phyloP scores from a whole-genome alignment of 2,888 invertebrate species.

The Amphimallon solstitiale region DNA sequence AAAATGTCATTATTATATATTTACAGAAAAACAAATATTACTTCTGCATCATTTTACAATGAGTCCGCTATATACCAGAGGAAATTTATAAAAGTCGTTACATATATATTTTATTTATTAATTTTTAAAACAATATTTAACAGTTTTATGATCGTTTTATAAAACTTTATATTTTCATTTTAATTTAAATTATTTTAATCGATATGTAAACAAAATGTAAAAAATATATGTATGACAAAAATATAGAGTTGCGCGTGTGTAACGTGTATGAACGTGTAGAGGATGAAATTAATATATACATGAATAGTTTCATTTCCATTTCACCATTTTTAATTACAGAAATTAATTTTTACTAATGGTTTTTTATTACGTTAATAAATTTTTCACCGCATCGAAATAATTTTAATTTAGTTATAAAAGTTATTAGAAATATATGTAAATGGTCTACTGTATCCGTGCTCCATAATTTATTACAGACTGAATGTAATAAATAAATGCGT shows the following conservation, averaged over 20 bases:
- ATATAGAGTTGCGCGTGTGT: not conserved
- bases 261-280: not conserved
- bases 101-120: too few species aligned
- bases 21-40: too few species aligned
- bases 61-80: constrained; percentile 1
- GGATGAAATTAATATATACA: constrained; percentile 28
- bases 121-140: too few species aligned
- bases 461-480: constrained; percentile 38
- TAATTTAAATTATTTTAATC: constrained; percentile 30
- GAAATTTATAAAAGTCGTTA: too few species aligned
- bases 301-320: constrained; percentile 33
- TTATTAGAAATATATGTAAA: constrained; percentile 41
- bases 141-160: constrained; percentile 8
- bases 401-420: constrained; percentile 41
- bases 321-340: constrained; percentile 33
- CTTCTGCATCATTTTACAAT: not conserved
- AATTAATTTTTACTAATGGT: constrained; percentile 40
- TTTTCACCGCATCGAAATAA: constrained; percentile 36
- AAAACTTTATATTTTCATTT: constrained; percentile 19
- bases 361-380: constrained; percentile 39
- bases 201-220: constrained; percentile 17
- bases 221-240: constrained; percentile 7
- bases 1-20: too few species aligned
- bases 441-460: constrained; percentile 38
- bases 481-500: constrained; percentile 39